These are phyloP conservation scores for Bombus picipes DNA, from an alignment of 1,140 invertebrate genomes.

Conservation along the genomic window DNA sequence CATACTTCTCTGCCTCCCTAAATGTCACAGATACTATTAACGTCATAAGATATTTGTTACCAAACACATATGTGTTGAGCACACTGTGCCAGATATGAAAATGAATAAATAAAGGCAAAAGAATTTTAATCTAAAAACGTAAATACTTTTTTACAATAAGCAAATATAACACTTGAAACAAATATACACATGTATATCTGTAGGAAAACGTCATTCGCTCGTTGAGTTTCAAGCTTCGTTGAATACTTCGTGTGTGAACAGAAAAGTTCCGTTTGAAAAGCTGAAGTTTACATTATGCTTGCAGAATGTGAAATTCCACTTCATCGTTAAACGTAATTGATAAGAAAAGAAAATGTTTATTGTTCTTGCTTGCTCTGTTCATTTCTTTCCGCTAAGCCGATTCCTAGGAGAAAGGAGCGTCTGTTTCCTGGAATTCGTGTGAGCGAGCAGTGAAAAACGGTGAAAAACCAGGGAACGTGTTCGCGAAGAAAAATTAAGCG, in stretches of 20 bases:
- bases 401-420: not conserved
- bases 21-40: not conserved
- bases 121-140: not conserved
- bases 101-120: not conserved
- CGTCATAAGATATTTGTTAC: not conserved
- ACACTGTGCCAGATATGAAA: not conserved
- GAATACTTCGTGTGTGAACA: not conserved
- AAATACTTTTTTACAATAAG: not conserved
- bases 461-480: too few relatives aligned
- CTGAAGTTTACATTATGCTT: not conserved
- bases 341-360: not conserved
- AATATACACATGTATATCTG: not conserved
- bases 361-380: not conserved
- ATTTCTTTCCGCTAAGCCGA: not conserved
- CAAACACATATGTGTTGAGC: not conserved
- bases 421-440: not conserved
- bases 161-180: not conserved
- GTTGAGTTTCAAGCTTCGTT: too few relatives aligned
- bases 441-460: not conserved
- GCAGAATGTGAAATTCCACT: not conserved
- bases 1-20: not conserved
- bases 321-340: not conserved
- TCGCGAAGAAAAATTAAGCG: not conserved
- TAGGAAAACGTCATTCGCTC: not conserved
- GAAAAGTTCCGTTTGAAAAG: not conserved